Evolutionary conservation across 2,113 vertebrate species (phyloP), one percentile per base, ranked within the genome.

Genomic region (Thunnus maccoyii): DNA sequence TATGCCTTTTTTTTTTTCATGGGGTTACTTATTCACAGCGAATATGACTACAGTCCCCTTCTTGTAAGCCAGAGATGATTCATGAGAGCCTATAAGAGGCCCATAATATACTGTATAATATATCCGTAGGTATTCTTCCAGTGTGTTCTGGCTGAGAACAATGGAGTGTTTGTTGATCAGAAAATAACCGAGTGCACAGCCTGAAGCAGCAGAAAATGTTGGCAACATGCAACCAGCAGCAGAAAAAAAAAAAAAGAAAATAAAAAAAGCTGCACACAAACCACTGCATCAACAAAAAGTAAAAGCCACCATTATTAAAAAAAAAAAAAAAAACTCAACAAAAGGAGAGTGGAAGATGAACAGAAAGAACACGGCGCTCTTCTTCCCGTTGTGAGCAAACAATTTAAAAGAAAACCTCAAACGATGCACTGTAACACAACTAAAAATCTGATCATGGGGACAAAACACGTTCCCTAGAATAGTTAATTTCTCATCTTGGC

Each of bases 61-160:
- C 65, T 76, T 47, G 66, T 8, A 69, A 81, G 78, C 36, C 16
- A 25, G 14, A 72, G 76, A 87, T 89, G 83, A 89, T 86, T 84
- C 78, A 88, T 63, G 72, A 46, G 56, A 62, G 70, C 75, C 67
- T 61, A 70, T 73, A 83, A 46, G 54, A 83, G 73, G 70, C 66
- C 70, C 61, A 76, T 84, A 72, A 86, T 76, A 54, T 63, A 64
- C 71, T 72, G 55, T 61, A 58, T 50, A 76, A 85, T 52, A 69
- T 54, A 77, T 83, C 77, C 4, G 16, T 9, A 62, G 44, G 25
- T 58, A 55, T 82, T 82, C 78, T 78, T 65, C 48, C 76, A 63
- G 75, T 52, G 55, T 71, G 44, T 60, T 79, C 52, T 25, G 60
- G 58, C 61, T 6, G 69, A 87, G 65, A 80, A 87, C 73, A 88